These are phyloP conservation scores for Acrobasis consociella DNA, from an alignment of 2,888 invertebrate genomes.

Conservation along the genomic window DNA sequence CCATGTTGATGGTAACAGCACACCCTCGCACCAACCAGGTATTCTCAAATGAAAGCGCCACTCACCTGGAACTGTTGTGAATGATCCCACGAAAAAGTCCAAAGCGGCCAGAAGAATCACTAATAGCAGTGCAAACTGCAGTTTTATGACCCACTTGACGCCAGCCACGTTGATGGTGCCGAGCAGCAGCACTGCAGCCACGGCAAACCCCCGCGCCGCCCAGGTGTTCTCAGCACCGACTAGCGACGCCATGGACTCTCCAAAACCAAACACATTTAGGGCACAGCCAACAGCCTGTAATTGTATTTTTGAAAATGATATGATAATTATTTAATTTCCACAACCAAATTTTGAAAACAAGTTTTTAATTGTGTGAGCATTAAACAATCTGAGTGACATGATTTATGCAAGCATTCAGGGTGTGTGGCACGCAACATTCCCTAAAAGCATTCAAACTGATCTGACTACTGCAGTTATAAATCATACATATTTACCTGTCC, in stretches of 20 bases:
- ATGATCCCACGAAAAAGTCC: constrained; percentile 97
- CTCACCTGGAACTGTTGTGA: constrained; percentile 88
- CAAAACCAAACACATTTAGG: constrained; percentile 97
- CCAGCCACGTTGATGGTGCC: constrained; percentile 97
- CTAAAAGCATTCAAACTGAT: constrained; percentile 43
- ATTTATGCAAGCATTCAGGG: too few relatives aligned
- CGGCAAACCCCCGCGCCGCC: constrained; percentile 94
- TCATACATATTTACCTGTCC: constrained; percentile 88
- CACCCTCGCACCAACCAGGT: not conserved
- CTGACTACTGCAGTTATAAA: constrained; percentile 8
- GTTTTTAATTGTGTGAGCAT: too few relatives aligned
- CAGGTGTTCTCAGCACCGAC: constrained; percentile 88
- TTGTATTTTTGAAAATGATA: constrained; percentile 18
- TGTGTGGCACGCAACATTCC: not conserved
- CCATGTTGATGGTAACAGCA: not conserved
- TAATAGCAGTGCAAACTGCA: constrained; percentile 94
- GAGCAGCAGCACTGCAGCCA: constrained; percentile 92
- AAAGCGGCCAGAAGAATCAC: constrained; percentile 93
- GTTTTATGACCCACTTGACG: constrained; percentile 98
- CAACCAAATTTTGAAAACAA: too few relatives aligned
- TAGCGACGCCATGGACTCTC: constrained; percentile 96
- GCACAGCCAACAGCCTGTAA: constrained; percentile 96
- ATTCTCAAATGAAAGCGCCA: not conserved
- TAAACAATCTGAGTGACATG: too few relatives aligned
- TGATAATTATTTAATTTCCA: too few relatives aligned